Evolutionary conservation across 30 jellyfish, hydroid and myxozoan species (phyloP), one percentile per base, ranked within the genome.

Genomic region (Cassiopea andromeda): DNA sequence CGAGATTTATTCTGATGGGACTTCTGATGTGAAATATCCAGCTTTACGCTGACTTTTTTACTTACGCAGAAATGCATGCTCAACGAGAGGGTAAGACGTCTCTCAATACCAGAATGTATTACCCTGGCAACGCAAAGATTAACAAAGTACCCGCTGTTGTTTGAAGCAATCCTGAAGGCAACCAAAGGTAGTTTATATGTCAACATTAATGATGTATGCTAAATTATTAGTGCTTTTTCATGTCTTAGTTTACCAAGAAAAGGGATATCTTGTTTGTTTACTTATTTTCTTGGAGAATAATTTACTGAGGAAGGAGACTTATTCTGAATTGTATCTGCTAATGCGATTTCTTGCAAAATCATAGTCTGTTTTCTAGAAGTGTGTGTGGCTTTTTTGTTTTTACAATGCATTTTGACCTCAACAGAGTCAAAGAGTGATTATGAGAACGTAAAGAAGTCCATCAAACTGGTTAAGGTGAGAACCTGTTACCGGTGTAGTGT

Each of bases 91-190:
- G 90, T 94, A 49, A 83, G 98, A 60, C 90, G 99, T 10, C 64
- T 90, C 83, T 83, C 99, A 14, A 83, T 97, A 54, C 98, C 98
- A 69, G 99, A 93, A 90, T 97, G 99, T 83, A 93, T 92, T 82
- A 89, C 98, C 6, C 82, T 94, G 83, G 97, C 91, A 44, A 93
- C 99, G n/a, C 98, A 94, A 71, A 95, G 99, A 27, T 59, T 92
- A 88, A 92, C 98, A 69, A 97, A 97, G 80, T 97, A 97, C 69
- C 99, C 99, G 6, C 66, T 97, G 14, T 89, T 97, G 45, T 94
- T 97, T 68, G 98, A 97, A 82, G 98, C 98, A 38, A 89, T 97
- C 44, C 82, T 93, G 60, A 92, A 93, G 73, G 98, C 97, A 2
- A 97, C 99, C 2, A 97, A 97, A 84, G 99, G 99, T 92, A 61